Conservation (phyloP, 2,797 vertebrate species). For the Cyclura pinguis region DNA sequence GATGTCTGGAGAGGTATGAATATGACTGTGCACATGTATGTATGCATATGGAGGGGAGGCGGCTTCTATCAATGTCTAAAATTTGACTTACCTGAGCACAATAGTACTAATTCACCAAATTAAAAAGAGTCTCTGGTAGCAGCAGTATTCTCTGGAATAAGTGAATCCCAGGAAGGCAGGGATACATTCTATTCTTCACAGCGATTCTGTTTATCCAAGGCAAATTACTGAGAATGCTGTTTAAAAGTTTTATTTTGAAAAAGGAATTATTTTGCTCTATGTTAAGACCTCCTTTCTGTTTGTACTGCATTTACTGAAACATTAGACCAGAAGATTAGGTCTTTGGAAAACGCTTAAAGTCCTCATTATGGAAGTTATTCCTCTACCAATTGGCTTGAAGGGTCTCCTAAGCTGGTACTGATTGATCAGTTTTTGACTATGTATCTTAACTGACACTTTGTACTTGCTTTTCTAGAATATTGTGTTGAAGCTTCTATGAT, state of each 20-base stretch:
- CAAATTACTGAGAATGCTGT: slow-evolving; percentile 5
- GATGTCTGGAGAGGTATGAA: not conserved
- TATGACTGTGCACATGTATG: not conserved
- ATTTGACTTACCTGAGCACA: slow-evolving; percentile 27
- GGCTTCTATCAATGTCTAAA: too few species aligned
- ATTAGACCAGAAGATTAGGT: not conserved
- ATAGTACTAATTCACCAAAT: slow-evolving; percentile 17
- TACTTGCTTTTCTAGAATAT: slow-evolving; percentile 32
- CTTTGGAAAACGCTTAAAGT: slow-evolving; percentile 29
- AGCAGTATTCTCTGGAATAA: slow-evolving; percentile 22
- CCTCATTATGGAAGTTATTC: not conserved
- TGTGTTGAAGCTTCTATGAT: slow-evolving; percentile 31
- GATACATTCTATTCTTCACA: slow-evolving; percentile 36
- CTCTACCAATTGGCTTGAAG: not conserved
- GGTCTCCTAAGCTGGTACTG: not conserved
- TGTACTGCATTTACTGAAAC: not conserved
- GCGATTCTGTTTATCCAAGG: slow-evolving; percentile 18
- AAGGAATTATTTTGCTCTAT: slow-evolving; percentile 24
- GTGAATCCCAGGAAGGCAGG: slow-evolving; percentile 18
- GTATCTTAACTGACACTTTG: slow-evolving; percentile 23
- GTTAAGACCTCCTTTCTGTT: not conserved
- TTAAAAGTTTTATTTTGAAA: not conserved
- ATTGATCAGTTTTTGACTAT: not conserved
- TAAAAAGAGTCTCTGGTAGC: slow-evolving; percentile 17
- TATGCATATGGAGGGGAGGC: too few species aligned